These are phyloP conservation scores for Dinomys branickii DNA, from an alignment of 2,113 vertebrate genomes.

Conservation along the genomic window DNA sequence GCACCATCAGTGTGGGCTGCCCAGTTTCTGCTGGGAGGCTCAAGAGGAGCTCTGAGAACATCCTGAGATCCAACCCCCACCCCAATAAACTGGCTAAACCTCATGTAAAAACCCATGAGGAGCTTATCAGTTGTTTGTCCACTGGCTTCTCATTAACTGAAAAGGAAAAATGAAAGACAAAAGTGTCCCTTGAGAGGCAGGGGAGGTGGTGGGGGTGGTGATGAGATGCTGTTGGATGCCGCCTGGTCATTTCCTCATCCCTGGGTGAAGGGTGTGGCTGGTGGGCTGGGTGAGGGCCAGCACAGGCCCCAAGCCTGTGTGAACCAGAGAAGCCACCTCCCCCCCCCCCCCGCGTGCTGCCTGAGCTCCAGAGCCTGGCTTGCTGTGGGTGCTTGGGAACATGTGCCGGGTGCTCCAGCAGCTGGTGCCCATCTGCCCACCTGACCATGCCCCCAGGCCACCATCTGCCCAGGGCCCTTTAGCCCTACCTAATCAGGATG, in stretches of 20 bases:
- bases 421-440: not conserved
- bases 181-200: not conserved
- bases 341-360: no score
- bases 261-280: not conserved
- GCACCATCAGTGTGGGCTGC: not conserved
- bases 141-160: conserved; percentile 24
- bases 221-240: not conserved
- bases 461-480: not conserved
- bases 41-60: not conserved
- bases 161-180: conserved; percentile 17
- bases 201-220: not conserved
- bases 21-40: not conserved
- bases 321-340: no score
- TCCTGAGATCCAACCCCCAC: not conserved
- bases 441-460: not conserved
- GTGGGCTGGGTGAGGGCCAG: not conserved
- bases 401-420: not conserved
- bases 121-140: not conserved
- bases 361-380: not conserved
- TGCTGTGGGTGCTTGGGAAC: not conserved
- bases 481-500: not conserved
- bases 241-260: not conserved
- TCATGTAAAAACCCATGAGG: fast-evolving
- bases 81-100: not conserved
- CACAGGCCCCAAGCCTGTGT: not conserved